Evolutionary conservation across 2,888 invertebrate species (phyloP), one percentile per base, ranked within the genome.

Genomic region (Horisme vitalbata): DNA sequence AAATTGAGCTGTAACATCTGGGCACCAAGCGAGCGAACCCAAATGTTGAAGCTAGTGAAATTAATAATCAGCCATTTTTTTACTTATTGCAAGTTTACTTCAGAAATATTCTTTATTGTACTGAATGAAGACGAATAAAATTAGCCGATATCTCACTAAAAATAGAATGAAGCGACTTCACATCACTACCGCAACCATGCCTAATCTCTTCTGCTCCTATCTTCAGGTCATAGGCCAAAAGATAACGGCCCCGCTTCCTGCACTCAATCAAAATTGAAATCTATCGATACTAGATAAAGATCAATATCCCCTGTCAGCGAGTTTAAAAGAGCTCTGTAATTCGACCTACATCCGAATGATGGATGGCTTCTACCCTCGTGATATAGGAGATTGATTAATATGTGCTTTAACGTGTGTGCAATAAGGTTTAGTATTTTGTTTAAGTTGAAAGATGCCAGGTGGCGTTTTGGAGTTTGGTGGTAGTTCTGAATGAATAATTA

Each of bases 191-290:
- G 65, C 48, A 30, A 46, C 69, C 73, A 71, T 70, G 67, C 71
- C 69, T 81, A 79, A 80, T 83, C 79, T 80, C 62, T 71, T 68
- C 67, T 59, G 61, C 66, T 70, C 61, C 71, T 81, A 80, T 81
- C 81, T 74, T 57, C 41, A 68, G 81, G 79, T 79, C 82, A 76
- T 69, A 82, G 83, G 82, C 81, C 79, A 80, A 55, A 36, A 68
- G 78, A 81, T 83, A 81, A 82, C 81, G 83, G 68, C 39, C 39
- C 20, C 15, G 21, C 31, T 31, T 35, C 26, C 56, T 57, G 48
- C 54, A 52, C 49, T 52, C 64, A 55, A 55, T 54, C 65, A 48
- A 71, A 57, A 68, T 33, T 69, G 52, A 50, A 58, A 56, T 66
- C 59, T 73, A 71, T 49, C 37, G 18, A 38, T 59, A 55, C 35